Base-by-base conservation (phyloP, 2,888 invertebrate genomes). In the Lomographa bimaculata region DNA sequence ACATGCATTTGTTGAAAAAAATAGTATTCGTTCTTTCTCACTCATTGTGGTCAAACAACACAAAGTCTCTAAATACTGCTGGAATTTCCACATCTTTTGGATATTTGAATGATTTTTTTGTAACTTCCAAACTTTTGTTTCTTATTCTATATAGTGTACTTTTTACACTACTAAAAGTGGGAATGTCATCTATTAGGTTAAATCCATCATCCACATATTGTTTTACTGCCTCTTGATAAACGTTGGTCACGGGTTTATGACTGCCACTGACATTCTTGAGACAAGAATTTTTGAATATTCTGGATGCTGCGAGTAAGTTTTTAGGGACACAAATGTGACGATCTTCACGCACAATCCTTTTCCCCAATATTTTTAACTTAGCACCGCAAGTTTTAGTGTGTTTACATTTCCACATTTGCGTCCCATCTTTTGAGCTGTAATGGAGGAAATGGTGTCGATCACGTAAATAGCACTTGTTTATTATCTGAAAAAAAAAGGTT, bases 251-350 rank as follows among this genome's bases (percentile, higher is more conserved):
- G 5, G 16, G 16, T 16, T 4, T 16, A 16, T 16, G 16, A 16
- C 16, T 16, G 42, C 36, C 36, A 42, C 21, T 42, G 36, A 10
- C n/a, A 9, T 7, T 9, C 3, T 10, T 7, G 11, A 23, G 10
- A 10, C 1, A 10, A 12, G 4, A 5, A 17, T 14, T 2, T 6
- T 25, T 23, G 23, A 23, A 8, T 7, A 23, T 8, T 8, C 8
- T 2, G 8, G 23, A 8, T 23, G 23, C 3, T 8, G 7, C 9
- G 16, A 4, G 3, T 16, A 5, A 16, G 16, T 16, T 16, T 16
- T 23, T 7, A 8, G 23, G 23, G 2, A 9, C 2, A 23, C 23
- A 23, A 8, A 9, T 23, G 5, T 23, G 23, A 4, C 3, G 23
- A 23, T 23, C 23, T 23, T 23, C 23, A 7, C 23, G 23, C 5